Evolutionary conservation across 2,797 vertebrate genomes (phyloP).

Genomic region (Eulemur albifrons): DNA sequence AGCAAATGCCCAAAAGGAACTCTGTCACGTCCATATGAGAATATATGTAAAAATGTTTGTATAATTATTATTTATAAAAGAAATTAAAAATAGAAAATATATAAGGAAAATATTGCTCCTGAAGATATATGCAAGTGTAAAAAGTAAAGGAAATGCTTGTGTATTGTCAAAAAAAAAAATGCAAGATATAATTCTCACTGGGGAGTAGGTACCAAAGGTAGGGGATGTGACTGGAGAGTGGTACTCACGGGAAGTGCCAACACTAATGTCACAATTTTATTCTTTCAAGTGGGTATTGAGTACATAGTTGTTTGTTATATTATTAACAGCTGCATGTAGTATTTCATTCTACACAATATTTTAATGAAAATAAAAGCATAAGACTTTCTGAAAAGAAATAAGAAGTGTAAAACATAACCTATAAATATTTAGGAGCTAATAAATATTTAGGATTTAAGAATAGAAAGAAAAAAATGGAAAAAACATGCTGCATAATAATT

Average conservation of each 20-base stretch:
- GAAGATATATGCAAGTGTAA: neutral
- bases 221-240: neutral
- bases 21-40: neutral
- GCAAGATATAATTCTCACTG: neutral
- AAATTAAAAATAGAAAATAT: neutral
- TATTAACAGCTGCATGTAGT: neutral
- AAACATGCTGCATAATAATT: neutral
- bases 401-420: neutral
- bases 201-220: neutral
- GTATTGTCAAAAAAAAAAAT: neutral
- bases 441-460: neutral
- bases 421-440: constrained; percentile 19
- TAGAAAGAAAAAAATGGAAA: neutral
- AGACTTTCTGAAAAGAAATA: neutral
- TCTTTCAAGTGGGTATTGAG: neutral
- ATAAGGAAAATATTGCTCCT: neutral
- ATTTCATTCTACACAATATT: neutral
- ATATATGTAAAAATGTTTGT: neutral
- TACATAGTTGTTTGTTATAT: neutral
- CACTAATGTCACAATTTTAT: neutral
- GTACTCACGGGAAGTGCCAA: neutral
- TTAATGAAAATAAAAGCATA: neutral
- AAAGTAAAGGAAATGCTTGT: neutral
- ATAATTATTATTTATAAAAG: neutral
- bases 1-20: neutral